Base-by-base conservation (phyloP, 2,797 vertebrate species). In the Phrynocephalus vlangalii region DNA sequence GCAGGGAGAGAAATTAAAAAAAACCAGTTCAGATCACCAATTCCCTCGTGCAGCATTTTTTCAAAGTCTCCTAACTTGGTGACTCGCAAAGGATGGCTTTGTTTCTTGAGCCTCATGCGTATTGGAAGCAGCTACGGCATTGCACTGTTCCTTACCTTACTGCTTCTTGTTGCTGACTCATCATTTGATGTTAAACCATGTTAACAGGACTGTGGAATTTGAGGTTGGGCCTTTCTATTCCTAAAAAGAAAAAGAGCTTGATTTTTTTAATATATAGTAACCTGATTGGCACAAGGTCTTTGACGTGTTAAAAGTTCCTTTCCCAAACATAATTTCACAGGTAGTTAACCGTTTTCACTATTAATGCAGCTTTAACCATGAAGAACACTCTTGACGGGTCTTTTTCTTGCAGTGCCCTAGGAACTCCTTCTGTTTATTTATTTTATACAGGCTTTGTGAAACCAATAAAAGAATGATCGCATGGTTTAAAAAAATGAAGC, bases 341-440 rank as follows among this genome's bases (percentile, higher is more conserved):
- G 76, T 70, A 56, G 91, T 91, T 90, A 91, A 6, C 88, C 38
- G 38, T 91, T 93, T 91, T 86, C 91, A 91, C 91, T 77, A 26
- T 77, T 85, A 76, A 52, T 92, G 82, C 88, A 91, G 89, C 80
- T 88, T 93, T 95, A 95, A 94, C 95, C 94, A 89, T 30, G 70
- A 30, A 48, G 28, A 28, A 6, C 18, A 50, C 24, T 15, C 56
- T 28, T 63, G 9, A 63, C 60, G n/a, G 77, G 71, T 75, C 79
- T 38, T 81, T 63, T 81, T 67, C 60, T 81, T 67, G 24, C 13
- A 5, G 56, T 18, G 11, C 56, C 63, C 24, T 38, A 20, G 52
- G 52, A 11, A 56, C 1, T 56, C n/a, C 30, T 72, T 72, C 3
- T 72, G 4, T 16, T 30, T 5, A 72, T 72, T 30, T 72, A 72